Base-by-base conservation (phyloP, 2,888 invertebrate species). In the Epinotia demarniana region DNA sequence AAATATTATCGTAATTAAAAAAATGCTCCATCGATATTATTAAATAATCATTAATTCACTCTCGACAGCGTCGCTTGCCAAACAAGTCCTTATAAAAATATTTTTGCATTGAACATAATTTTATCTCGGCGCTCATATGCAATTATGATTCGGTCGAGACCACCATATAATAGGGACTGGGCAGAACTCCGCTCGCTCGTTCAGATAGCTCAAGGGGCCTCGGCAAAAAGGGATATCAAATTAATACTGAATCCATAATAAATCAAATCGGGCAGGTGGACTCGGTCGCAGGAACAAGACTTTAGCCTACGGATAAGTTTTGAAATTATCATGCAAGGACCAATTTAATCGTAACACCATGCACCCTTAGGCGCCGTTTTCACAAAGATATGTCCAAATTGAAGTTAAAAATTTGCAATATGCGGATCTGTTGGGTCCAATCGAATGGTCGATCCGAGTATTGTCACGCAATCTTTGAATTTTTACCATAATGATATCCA, bases 231-330 rank as follows among this genome's bases (percentile, higher is more conserved):
- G 94, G 90, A 93, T 93, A 94, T 93, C 93, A 93, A 93, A 94
- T 94, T 94, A 94, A 93, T 94, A 92, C 90, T 92, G 93, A 93
- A 93, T 94, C 90, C 93, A 92, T 93, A 93, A 94, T 94, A 94
- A 94, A 94, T 94, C 94, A 93, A 91, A 90, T 83, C 82, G 86
- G 92, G 93, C 94, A 94, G 94, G 94, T 93, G 94, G 92, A 92
- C 87, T 86, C 23, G 85, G 88, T 89, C 87, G 87, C 88, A 86
- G 88, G 89, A 89, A 87, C 86, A 87, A 88, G 87, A 89, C 86
- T 90, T 89, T 92, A 80, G 93, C 94, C 94, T 92, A 88, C 88
- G 93, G 93, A 89, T 83, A 89, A 84, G 89, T 91, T 92, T 87
- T 87, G 90, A 92, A 92, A 93, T 93, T 90, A 93, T 92, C 92